Percentiles rank a stretch among this genome's conserved stretches.
These are phyloP conservation scores for Dascillus cervinus DNA, from an alignment of 2,888 invertebrate species.

Conservation along the genomic window DNA sequence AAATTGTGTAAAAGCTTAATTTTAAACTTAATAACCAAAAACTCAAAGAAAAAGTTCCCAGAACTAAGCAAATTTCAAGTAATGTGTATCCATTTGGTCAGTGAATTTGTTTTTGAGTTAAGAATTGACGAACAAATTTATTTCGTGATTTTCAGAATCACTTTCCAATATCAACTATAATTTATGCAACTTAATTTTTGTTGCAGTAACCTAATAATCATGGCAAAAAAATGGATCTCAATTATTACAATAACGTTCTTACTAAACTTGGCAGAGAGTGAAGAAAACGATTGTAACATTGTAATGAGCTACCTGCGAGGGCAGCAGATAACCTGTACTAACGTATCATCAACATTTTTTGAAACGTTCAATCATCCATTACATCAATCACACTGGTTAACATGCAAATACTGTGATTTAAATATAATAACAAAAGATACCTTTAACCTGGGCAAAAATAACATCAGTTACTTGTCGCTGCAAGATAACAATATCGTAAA, in stretches of 20 bases:
- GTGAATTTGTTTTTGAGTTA: no score
- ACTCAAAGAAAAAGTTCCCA: no score
- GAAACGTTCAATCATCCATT: slow-evolving; percentile 27
- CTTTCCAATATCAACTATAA: no score
- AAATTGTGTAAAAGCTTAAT: no score
- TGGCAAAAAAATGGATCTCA: slow-evolving; percentile 32
- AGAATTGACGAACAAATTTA: no score
- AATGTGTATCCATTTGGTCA: no score
- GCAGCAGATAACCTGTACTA: slow-evolving; percentile 33
- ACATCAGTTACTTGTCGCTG: slow-evolving; percentile 32
- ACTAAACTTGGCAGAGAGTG: slow-evolving; percentile 17
- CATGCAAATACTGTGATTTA: slow-evolving; percentile 34
- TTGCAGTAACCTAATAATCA: no score
- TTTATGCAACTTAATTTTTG: no score
- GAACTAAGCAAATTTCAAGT: no score
- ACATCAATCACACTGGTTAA: slow-evolving; percentile 35
- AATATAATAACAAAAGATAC: slow-evolving; percentile 30
- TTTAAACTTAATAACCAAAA: no score
- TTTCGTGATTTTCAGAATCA: no score
- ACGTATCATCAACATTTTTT: slow-evolving; percentile 30
- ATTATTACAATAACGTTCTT: slow-evolving; percentile 20
- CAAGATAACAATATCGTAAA: slow-evolving; percentile 25
- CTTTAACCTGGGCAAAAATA: slow-evolving; percentile 33
- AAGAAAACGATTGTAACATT: slow-evolving; percentile 24
- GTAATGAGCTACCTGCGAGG: slow-evolving; percentile 26